Conservation (phyloP, 2,888 invertebrate species). For the Coremacera marginata region DNA sequence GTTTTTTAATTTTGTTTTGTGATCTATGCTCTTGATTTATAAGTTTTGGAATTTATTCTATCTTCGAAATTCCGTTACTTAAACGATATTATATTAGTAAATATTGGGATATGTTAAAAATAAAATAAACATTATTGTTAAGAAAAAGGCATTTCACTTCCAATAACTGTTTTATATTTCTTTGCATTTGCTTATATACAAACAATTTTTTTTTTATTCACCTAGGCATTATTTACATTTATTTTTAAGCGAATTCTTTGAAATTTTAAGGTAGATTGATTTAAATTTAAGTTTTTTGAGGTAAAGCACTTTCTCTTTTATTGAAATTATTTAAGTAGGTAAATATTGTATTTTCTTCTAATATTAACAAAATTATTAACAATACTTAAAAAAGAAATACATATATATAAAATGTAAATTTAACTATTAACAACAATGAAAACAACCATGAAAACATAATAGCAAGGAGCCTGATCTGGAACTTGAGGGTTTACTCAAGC, state of each 20-base stretch:
- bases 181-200: slow-evolving; percentile 4
- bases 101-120: too few species aligned
- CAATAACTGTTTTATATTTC: neutral
- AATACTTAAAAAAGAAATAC: neutral
- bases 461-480: slow-evolving; percentile 99
- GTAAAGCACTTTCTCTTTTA: neutral
- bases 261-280: slow-evolving; percentile 50
- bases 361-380: neutral
- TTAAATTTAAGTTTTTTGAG: slow-evolving; percentile 22
- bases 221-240: neutral
- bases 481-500: slow-evolving; percentile 99
- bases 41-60: too few species aligned
- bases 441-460: slow-evolving; percentile 68
- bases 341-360: neutral
- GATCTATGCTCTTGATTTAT: too few species aligned
- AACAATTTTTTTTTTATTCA: neutral
- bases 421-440: slow-evolving; percentile 2
- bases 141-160: neutral
- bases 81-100: too few species aligned
- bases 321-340: too few species aligned
- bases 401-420: neutral
- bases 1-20: too few species aligned
- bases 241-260: neutral
- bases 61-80: too few species aligned
- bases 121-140: too few species aligned